Evolutionary conservation across 2,797 vertebrate genomes (phyloP).

Genomic region (Melanogrammus aeglefinus): DNA sequence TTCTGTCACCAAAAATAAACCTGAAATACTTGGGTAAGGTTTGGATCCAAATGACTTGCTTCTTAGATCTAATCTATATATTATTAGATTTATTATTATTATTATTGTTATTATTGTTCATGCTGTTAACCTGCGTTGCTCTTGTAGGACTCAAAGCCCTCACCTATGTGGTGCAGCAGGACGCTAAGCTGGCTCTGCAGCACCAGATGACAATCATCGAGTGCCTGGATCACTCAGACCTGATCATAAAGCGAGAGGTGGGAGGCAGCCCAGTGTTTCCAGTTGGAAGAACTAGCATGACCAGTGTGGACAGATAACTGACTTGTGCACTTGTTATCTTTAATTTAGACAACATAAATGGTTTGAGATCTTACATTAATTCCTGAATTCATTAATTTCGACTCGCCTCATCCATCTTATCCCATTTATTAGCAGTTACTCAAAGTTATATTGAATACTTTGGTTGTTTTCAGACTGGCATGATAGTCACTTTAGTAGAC

Average conservation of each 20-base stretch:
- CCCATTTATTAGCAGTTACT: not conserved
- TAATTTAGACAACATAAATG: not conserved
- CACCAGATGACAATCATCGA: conserved; percentile 99
- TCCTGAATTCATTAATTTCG: not conserved
- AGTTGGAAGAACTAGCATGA: not conserved
- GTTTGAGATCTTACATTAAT: not conserved
- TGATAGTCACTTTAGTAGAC: not conserved
- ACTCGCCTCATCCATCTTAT: not conserved
- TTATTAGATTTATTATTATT: no score
- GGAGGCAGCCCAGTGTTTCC: conserved; percentile 15
- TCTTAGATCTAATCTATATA: no score
- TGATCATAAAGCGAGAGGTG: conserved; percentile 95
- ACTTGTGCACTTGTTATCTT: not conserved
- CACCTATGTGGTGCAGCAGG: conserved; percentile 93
- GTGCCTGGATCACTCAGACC: conserved; percentile 92
- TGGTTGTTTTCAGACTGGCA: not conserved
- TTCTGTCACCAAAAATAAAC: conserved; percentile 95
- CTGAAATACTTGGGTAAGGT: conserved; percentile 95
- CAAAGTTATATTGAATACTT: not conserved
- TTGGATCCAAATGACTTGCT: not conserved
- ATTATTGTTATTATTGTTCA: no score
- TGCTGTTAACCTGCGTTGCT: not conserved
- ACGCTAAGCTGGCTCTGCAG: conserved; percentile 90
- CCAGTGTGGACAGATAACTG: not conserved
- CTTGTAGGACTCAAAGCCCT: conserved; percentile 77